phyloP scores from a whole-genome alignment of 2,888 invertebrate genomes.

The Standfussiana lucernea region DNA sequence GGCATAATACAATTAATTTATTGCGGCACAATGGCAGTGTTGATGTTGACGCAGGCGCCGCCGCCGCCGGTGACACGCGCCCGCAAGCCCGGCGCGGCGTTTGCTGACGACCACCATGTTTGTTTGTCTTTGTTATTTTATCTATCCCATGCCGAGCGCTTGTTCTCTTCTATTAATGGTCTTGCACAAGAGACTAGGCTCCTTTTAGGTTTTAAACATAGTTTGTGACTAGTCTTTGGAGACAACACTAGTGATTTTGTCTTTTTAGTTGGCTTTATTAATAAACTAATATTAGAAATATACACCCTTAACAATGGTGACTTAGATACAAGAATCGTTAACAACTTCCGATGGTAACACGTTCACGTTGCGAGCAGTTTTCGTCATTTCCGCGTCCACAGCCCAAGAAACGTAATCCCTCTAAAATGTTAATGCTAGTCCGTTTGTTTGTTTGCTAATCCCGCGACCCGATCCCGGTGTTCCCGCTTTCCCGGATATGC shows the following conservation, averaged over 20 bases:
- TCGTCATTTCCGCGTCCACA: slow-evolving; percentile 32
- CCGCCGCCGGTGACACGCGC: slow-evolving; percentile 50
- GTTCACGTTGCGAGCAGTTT: slow-evolving; percentile 28
- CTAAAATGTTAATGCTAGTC: slow-evolving; percentile 66
- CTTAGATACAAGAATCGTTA: not conserved
- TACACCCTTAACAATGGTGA: not conserved
- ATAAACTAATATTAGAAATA: not conserved
- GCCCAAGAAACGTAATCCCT: slow-evolving; percentile 55
- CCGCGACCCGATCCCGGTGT: slow-evolving; percentile 18
- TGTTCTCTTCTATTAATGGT: slow-evolving; percentile 62
- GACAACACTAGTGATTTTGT: not conserved
- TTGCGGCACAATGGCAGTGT: slow-evolving; percentile 56
- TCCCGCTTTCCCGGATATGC: slow-evolving; percentile 2
- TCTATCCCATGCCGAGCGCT: slow-evolving; percentile 64
- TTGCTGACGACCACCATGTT: slow-evolving; percentile 68
- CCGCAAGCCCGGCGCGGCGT: slow-evolving; percentile 43
- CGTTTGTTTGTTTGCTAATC: slow-evolving; percentile 61
- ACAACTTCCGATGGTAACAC: not conserved
- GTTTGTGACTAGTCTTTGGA: not conserved
- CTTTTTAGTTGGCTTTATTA: not conserved
- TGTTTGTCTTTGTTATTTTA: slow-evolving; percentile 72
- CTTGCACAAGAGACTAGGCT: slow-evolving; percentile 11
- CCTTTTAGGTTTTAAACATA: not conserved
- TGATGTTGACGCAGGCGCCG: slow-evolving; percentile 63
- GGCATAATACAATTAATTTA: slow-evolving; percentile 63